Evolutionary conservation across 2,888 invertebrate species (phyloP), one percentile per base, ranked within the genome.

Genomic region (Orthosia gracilis): DNA sequence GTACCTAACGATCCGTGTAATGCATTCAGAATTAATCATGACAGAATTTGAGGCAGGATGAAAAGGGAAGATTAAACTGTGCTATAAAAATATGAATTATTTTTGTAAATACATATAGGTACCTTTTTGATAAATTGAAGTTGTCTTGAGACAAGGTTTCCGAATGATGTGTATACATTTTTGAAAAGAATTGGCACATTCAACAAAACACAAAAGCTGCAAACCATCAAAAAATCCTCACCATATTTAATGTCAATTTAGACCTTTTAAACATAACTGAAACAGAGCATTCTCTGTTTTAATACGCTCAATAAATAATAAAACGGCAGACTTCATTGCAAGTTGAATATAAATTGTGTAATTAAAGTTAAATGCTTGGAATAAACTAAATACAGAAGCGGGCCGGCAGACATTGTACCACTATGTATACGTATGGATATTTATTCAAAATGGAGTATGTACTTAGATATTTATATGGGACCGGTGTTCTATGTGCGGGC

Each of bases 321-420:
- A 90, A 94, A 91, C 91, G 85, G 91, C 92, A 90, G 92, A 93
- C 92, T 93, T 94, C 93, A 92, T 89, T 94, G 94, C 93, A 94
- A 94, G 92, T 94, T 93, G 95, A 95, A 94, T 95, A 94, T 94
- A 95, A 95, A 95, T 94, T 91, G 93, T 89, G 90, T 93, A 93
- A 95, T 95, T 95, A 95, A 95, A 93, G 89, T 93, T 94, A 94
- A 95, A 92, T 93, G 91, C 88, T 90, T 89, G 88, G 89, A 90
- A 93, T 93, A 93, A 92, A 92, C 92, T 90, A 91, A 92, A 92
- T 91, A 91, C 90, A 89, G 89, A 70, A 82, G 83, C 85, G 85
- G 82, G 84, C 87, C 76, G 85, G 83, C 87, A 78, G 76, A 88
- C 89, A 89, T 85, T 88, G 88, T 87, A 74, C 62, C 71, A 75